These are phyloP conservation scores for Mola mola DNA, from an alignment of 2,113 vertebrate genomes.

Conservation along the genomic window DNA sequence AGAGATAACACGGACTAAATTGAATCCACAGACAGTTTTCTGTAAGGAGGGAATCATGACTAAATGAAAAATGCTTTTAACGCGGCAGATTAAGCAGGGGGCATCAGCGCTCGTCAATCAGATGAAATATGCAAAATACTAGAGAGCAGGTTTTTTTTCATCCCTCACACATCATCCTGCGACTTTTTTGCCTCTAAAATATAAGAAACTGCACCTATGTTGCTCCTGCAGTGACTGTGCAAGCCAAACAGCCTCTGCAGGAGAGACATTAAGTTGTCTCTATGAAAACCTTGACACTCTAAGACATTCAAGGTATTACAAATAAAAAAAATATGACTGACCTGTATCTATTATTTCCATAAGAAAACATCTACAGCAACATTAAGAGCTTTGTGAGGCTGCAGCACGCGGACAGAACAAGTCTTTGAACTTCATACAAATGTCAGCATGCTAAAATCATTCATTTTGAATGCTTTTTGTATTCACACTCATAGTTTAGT, in stretches of 20 bases:
- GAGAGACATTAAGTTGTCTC: not conserved
- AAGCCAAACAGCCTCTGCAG: not conserved
- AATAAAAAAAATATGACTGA: no score
- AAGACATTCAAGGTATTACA: no score
- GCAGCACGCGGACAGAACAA: no score
- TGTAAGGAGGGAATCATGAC: conserved; percentile 54
- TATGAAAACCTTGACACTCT: no score
- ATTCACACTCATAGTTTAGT: no score
- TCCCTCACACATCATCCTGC: not conserved
- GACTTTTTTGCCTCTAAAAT: not conserved
- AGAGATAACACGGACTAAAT: conserved; percentile 40
- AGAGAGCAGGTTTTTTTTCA: conserved; percentile 6
- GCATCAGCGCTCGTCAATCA: conserved; percentile 21
- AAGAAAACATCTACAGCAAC: no score
- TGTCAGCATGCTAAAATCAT: no score
- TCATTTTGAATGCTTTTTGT: no score
- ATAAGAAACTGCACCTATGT: not conserved
- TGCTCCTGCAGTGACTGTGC: not conserved
- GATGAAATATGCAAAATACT: conserved; percentile 17
- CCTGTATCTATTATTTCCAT: no score
- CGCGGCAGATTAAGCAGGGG: conserved; percentile 42
- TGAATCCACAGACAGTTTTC: conserved; percentile 59
- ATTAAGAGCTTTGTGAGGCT: no score
- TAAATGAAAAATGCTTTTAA: conserved; percentile 65
- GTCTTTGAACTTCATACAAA: no score